phyloP scores from a whole-genome alignment of 2,888 invertebrate species.

The Cheilosia pagana region DNA sequence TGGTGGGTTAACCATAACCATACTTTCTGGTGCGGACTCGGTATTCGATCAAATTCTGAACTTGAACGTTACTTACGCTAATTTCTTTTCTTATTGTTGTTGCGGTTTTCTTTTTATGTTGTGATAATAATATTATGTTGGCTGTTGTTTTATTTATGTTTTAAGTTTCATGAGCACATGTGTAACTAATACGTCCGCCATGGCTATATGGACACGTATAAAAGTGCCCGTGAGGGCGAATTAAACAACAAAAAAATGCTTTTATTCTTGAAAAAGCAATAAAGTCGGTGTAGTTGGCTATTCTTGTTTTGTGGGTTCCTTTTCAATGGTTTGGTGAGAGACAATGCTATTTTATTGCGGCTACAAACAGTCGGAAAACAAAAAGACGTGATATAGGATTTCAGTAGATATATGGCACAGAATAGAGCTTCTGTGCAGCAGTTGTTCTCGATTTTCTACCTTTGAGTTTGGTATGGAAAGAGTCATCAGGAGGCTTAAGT shows the following conservation, averaged over 20 bases:
- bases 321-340: conserved; percentile 18
- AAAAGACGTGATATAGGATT: conserved; percentile 19
- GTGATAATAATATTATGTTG: conserved; percentile 37
- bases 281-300: not conserved
- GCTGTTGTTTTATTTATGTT: conserved; percentile 13
- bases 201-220: conserved; percentile 45
- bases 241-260: conserved; percentile 31
- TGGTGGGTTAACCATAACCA: not conserved
- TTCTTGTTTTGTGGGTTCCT: conserved; percentile 42
- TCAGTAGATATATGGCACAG: not conserved
- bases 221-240: conserved; percentile 51
- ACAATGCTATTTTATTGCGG: conserved; percentile 16
- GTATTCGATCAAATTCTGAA: conserved; percentile 52
- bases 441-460: too few relatives aligned
- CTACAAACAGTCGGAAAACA: not conserved
- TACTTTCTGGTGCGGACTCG: not conserved
- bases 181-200: conserved; percentile 62
- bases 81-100: conserved; percentile 8
- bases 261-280: not conserved
- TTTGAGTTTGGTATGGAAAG: too few relatives aligned
- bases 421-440: too few relatives aligned
- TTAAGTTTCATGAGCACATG: conserved; percentile 43
- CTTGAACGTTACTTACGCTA: conserved; percentile 62
- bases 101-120: conserved; percentile 37
- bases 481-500: too few relatives aligned